A percentile compares a stretch with the other conserved stretches of the same genome.
phyloP scores from a whole-genome alignment of 2,888 invertebrate species.

The Lottia scabra region DNA sequence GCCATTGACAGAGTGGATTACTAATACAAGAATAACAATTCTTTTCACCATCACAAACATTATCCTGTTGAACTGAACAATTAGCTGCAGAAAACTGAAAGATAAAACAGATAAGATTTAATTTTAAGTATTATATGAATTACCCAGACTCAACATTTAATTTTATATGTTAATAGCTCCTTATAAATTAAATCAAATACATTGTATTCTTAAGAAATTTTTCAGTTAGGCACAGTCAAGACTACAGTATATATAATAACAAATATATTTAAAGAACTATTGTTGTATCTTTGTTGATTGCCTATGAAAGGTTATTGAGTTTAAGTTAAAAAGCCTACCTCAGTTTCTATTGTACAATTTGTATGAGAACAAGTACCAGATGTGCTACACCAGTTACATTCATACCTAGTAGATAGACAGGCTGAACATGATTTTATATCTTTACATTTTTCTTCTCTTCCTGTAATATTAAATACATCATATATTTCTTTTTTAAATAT shows the following conservation, averaged over 20 bases:
- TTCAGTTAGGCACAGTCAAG: too few relatives aligned
- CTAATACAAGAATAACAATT: background rate
- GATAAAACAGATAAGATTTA: background rate
- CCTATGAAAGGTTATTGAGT: background rate
- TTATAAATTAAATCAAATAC: too few relatives aligned
- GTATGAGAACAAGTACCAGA: slow-evolving; percentile 20
- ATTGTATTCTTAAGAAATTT: too few relatives aligned
- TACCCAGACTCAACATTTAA: too few relatives aligned
- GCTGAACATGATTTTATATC: slow-evolving; percentile 43
- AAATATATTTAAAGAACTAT: too few relatives aligned
- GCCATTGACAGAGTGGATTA: background rate
- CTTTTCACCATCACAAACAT: background rate
- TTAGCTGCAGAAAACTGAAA: background rate
- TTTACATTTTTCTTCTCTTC: slow-evolving; percentile 37
- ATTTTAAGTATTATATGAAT: too few relatives aligned
- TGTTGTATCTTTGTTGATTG: too few relatives aligned
- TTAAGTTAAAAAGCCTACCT: too few relatives aligned
- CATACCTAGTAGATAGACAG: slow-evolving; percentile 41
- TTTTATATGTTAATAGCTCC: too few relatives aligned
- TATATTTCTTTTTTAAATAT: background rate
- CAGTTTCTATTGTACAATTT: slow-evolving; percentile 23
- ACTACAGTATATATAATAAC: too few relatives aligned
- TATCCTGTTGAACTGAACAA: background rate
- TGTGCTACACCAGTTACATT: slow-evolving; percentile 50
- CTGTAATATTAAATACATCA: slow-evolving; percentile 37